phyloP scores from a whole-genome alignment of 2,113 vertebrate genomes.

The Eubucco bourcierii region DNA sequence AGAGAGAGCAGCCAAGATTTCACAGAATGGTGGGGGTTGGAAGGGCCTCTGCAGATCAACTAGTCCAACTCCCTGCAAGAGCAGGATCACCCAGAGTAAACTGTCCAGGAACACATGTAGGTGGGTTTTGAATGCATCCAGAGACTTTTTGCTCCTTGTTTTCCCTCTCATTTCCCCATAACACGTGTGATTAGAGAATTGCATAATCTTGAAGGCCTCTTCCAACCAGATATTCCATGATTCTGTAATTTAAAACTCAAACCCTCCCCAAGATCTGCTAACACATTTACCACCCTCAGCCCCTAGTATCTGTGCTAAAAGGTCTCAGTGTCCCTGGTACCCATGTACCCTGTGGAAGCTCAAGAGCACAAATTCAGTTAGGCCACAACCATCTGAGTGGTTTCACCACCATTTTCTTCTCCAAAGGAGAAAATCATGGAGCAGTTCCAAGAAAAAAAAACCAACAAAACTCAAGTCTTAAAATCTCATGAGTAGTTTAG shows the following conservation, averaged over 20 bases:
- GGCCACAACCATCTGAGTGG: neutral
- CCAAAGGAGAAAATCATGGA: neutral
- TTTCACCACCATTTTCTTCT: neutral
- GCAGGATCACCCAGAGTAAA: no score
- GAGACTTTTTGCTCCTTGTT: no score
- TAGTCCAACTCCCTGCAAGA: no score
- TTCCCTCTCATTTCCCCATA: neutral
- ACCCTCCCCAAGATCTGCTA: neutral
- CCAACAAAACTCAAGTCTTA: neutral
- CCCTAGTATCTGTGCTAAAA: neutral
- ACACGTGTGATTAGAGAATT: neutral
- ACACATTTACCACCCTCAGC: neutral
- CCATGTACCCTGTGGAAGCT: neutral
- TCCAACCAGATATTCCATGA: no score
- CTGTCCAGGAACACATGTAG: no score
- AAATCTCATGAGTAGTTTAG: conserved; percentile 26
- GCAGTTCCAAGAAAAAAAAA: conserved; percentile 1
- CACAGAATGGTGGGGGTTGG: neutral
- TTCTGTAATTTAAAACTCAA: neutral
- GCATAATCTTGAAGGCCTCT: no score
- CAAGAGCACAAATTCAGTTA: neutral
- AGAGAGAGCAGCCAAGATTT: neutral
- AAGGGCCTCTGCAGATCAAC: no score
- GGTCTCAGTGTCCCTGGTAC: neutral
- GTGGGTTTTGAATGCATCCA: no score